These are phyloP conservation scores for Andricus quercusramuli DNA, from an alignment of 2,888 invertebrate genomes.

Conservation along the genomic window DNA sequence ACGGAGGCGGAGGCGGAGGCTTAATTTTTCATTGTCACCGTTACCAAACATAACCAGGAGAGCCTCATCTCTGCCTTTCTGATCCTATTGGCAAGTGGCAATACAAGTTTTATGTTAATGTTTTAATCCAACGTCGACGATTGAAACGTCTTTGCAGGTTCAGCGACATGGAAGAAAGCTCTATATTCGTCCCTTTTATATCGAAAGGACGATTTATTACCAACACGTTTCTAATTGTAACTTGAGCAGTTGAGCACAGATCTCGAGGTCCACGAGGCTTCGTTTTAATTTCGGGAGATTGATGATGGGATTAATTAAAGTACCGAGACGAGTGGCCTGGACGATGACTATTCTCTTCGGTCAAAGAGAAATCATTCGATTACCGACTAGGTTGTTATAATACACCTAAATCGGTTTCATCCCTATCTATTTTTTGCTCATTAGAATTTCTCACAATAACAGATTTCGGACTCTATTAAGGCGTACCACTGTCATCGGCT, in stretches of 20 bases:
- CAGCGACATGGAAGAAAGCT: conserved; percentile 35
- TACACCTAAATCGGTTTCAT: neutral
- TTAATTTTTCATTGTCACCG: conserved; percentile 72
- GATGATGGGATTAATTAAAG: conserved; percentile 65
- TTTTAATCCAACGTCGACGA: conserved; percentile 69
- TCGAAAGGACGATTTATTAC: conserved; percentile 21
- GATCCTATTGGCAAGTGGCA: conserved; percentile 51
- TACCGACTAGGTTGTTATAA: conserved; percentile 3
- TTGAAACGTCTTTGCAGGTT: conserved; percentile 61
- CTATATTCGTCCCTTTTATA: conserved; percentile 8
- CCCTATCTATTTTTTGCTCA: conserved; percentile 14
- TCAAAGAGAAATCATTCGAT: conserved; percentile 33
- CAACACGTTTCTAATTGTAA: conserved; percentile 47
- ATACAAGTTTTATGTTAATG: conserved; percentile 71
- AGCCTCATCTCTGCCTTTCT: conserved; percentile 43
- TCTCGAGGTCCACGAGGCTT: conserved; percentile 43
- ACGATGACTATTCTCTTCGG: conserved; percentile 30
- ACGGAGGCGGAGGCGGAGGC: conserved; percentile 46
- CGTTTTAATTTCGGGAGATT: conserved; percentile 59
- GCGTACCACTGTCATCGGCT: neutral
- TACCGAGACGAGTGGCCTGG: conserved; percentile 27
- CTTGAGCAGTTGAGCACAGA: conserved; percentile 45
- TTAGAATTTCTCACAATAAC: neutral
- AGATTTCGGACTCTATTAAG: neutral
- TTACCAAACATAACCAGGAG: conserved; percentile 40